Conservation (phyloP, 2,113 vertebrate genomes). For the Scartelaos histophorus region DNA sequence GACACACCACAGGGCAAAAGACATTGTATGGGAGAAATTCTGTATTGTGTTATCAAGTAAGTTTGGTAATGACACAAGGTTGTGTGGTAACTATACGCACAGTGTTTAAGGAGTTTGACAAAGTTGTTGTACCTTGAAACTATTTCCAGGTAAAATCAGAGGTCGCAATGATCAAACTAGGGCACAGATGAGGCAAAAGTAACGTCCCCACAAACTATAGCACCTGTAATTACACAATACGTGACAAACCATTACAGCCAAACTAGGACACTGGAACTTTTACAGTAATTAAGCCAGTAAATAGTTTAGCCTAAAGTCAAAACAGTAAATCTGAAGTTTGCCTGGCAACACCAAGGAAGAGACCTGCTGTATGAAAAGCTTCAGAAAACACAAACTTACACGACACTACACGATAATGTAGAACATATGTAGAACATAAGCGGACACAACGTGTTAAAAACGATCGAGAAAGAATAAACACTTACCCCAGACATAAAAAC, state of each 20-base stretch:
- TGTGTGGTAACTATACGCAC: too few relatives aligned
- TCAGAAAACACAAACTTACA: neutral
- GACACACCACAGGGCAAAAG: slow-evolving; percentile 16
- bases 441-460: neutral
- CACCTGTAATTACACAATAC: slow-evolving; percentile 5
- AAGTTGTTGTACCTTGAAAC: neutral
- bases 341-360: neutral
- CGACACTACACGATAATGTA: too few relatives aligned
- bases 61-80: neutral
- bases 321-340: neutral
- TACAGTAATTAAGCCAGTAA: neutral
- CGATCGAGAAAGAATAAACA: neutral
- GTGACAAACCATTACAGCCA: neutral
- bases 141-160: slow-evolving; percentile 19
- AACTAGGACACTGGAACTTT: neutral
- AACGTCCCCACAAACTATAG: neutral
- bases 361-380: slow-evolving; percentile 6
- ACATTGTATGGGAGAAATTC: neutral
- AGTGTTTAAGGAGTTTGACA: too few relatives aligned
- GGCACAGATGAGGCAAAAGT: neutral
- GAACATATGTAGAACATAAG: neutral
- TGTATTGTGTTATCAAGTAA: neutral
- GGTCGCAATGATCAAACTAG: slow-evolving; percentile 14
- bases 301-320: neutral
- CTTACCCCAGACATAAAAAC: slow-evolving; percentile 10